Conservation (phyloP, 2,888 invertebrate genomes). For the Carterocephalus palaemon region DNA sequence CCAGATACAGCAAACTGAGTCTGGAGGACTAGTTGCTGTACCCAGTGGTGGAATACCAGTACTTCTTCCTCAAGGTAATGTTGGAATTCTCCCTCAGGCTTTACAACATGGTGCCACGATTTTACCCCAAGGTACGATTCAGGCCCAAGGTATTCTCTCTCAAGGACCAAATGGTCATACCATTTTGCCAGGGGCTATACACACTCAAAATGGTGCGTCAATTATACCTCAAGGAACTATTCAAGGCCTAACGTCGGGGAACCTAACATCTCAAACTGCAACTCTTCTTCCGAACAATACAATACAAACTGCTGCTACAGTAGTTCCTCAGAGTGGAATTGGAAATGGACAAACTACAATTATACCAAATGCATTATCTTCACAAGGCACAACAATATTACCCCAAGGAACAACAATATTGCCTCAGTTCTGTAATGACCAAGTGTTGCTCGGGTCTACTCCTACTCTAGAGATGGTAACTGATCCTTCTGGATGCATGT, state of each 20-base stretch:
- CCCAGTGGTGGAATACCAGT: constrained; percentile 81
- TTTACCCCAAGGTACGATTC: constrained; percentile 79
- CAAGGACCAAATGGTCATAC: constrained; percentile 79
- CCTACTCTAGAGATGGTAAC: constrained; percentile 82
- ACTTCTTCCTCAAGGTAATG: constrained; percentile 72
- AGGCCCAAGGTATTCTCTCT: constrained; percentile 72
- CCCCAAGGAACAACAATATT: constrained; percentile 76
- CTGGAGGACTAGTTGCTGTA: constrained; percentile 79
- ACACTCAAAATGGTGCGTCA: constrained; percentile 79
- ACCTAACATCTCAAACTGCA: constrained; percentile 61
- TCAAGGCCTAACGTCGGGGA: constrained; percentile 63
- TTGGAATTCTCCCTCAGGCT: constrained; percentile 71
- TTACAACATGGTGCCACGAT: constrained; percentile 77
- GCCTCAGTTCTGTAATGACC: constrained; percentile 79
- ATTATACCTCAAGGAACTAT: constrained; percentile 80
- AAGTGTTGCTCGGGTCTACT: constrained; percentile 80
- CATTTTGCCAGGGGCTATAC: constrained; percentile 80
- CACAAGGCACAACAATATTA: constrained; percentile 80
- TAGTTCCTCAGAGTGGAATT: constrained; percentile 71
- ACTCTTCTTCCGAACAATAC: constrained; percentile 63
- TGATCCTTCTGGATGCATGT: constrained; percentile 79
- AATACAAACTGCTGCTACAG: constrained; percentile 63
- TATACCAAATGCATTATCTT: constrained; percentile 69
- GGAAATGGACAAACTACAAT: constrained; percentile 73
- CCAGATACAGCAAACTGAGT: constrained; percentile 80